These are phyloP conservation scores for Cheilosia vernalis DNA, from an alignment of 2,888 invertebrate genomes.

Conservation along the genomic window DNA sequence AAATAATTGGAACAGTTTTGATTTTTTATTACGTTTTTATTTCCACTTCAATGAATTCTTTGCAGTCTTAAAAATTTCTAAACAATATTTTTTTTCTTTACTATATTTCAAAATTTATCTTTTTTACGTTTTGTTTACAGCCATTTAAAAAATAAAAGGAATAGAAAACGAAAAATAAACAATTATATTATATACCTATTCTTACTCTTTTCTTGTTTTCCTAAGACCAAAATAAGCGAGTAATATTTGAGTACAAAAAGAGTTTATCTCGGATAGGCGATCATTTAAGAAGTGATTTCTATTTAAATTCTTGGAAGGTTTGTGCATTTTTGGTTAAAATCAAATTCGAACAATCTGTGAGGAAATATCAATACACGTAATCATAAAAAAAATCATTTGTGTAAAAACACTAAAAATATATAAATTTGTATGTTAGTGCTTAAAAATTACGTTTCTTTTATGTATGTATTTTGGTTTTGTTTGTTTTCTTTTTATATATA, in stretches of 20 bases:
- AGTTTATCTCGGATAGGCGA: conserved; percentile 66
- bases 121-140: conserved; percentile 70
- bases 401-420: conserved; percentile 75
- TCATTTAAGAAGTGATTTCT: conserved; percentile 56
- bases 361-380: conserved; percentile 37
- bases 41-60: conserved; percentile 82
- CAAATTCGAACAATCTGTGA: conserved; percentile 60
- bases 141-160: conserved; percentile 65
- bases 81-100: conserved; percentile 79
- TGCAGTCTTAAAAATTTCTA: conserved; percentile 83
- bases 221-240: conserved; percentile 74
- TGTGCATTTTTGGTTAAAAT: conserved; percentile 67
- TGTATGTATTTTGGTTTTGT: conserved; percentile 73
- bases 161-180: conserved; percentile 43
- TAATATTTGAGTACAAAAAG: conserved; percentile 69
- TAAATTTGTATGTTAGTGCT: conserved; percentile 71
- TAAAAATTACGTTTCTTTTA: conserved; percentile 63
- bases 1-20: not conserved
- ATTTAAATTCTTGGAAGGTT: conserved; percentile 64
- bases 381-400: conserved; percentile 57
- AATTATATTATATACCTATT: conserved; percentile 19
- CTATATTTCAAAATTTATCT: conserved; percentile 73
- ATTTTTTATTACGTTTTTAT: conserved; percentile 77
- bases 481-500: conserved; percentile 52
- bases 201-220: conserved; percentile 32